Base-by-base conservation (phyloP, 2,888 invertebrate genomes). In the Choristoneura rosaceana region DNA sequence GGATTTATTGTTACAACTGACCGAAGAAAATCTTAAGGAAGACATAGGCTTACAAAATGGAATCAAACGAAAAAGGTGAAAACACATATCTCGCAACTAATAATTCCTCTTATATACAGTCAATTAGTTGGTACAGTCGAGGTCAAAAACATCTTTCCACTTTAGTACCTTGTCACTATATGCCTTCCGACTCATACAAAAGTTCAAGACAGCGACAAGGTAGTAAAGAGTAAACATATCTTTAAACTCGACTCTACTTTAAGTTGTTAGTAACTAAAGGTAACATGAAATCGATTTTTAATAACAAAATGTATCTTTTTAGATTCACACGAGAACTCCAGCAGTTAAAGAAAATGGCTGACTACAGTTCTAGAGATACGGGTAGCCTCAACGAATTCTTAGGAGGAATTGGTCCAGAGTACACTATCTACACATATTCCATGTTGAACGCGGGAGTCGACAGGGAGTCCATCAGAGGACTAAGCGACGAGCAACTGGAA, bases 371-470 rank as follows among this genome's bases (percentile, higher is more conserved):
- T 68, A 96, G 97, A 82, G 99, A 99, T 88, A 96, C 97, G 7
- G 97, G 98, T n/a, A 98, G 97, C 87, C 95, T 99, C 77, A 98
- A 98, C 84, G 96, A 96, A 74, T 98, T 98, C 87, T 94, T 99
- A 58, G 97, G 96, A 84, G 95, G 95, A 59, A 96, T 99, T 74
- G 98, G 98, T 1, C 95, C 96, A 3, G 99, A 99, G 87, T 98
- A 98, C 88, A 97, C 98, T 68, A 98, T 98, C 79, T 99, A 99
- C 91, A 99, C 99, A 0, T 99, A 99, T 91, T 96, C 97, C 67
- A 98, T 99, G 97, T 93, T 99, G 67, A 98, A 98, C 85, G 97
- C 98, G 38, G 99, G 99, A 15, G 98, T 99, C 47, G 99, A 99
- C 88, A 97, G 97, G 85, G 97, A 97, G 78, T 97, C 97, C 10